Conservation (phyloP, 2,888 invertebrate genomes). For the Drosophila lutescens region DNA sequence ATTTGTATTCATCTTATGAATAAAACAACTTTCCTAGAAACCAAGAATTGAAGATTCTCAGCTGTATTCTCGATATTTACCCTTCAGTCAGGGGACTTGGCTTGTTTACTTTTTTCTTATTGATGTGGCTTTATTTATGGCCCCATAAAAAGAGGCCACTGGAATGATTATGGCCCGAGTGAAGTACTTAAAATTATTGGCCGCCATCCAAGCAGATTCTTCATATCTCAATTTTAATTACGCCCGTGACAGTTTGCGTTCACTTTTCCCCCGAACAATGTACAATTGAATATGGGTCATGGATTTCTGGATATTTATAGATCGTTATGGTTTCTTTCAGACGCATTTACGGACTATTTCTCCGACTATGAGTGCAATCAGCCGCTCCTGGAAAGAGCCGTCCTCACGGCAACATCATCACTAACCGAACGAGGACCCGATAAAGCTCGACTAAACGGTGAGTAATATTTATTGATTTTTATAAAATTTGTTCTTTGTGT, state of each 20-base stretch:
- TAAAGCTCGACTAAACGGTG: slow-evolving; percentile 94
- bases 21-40: not conserved
- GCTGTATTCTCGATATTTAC: slow-evolving; percentile 23
- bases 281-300: slow-evolving; percentile 55
- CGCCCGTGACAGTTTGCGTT: slow-evolving; percentile 60
- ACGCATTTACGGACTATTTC: slow-evolving; percentile 82
- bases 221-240: slow-evolving; percentile 58
- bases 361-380: slow-evolving; percentile 91
- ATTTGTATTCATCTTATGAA: not conserved
- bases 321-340: slow-evolving; percentile 68
- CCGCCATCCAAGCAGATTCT: slow-evolving; percentile 56
- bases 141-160: slow-evolving; percentile 49
- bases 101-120: slow-evolving; percentile 31
- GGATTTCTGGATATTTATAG: slow-evolving; percentile 23
- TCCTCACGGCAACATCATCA: slow-evolving; percentile 91
- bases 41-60: not conserved
- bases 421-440: slow-evolving; percentile 92
- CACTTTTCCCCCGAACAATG: slow-evolving; percentile 23
- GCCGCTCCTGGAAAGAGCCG: slow-evolving; percentile 90
- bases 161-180: slow-evolving; percentile 40
- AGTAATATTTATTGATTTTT: slow-evolving; percentile 80
- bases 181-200: slow-evolving; percentile 53
- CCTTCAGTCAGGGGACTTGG: slow-evolving; percentile 4
- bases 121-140: slow-evolving; percentile 42
- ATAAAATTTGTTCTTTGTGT: not conserved